A percentile compares a stretch with the other conserved stretches of the same genome.
Evolutionary conservation across 2,797 vertebrate genomes (phyloP).

Genomic region (Trichosurus vulpecula): DNA sequence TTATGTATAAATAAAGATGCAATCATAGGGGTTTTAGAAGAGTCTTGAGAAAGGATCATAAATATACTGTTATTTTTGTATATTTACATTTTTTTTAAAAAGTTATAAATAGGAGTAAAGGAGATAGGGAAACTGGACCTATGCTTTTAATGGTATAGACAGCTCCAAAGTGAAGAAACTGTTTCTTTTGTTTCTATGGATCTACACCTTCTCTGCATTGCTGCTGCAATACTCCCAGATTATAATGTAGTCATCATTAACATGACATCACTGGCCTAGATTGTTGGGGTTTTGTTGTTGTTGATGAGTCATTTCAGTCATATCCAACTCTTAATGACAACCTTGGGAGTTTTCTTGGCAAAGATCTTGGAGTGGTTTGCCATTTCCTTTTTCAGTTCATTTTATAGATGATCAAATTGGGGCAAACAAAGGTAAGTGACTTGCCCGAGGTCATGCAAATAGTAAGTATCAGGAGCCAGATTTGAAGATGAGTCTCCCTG

Average conservation of each 20-base stretch:
- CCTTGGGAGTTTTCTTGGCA: not conserved
- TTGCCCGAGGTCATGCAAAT: not conserved
- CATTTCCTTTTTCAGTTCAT: not conserved
- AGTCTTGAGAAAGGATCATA: not conserved
- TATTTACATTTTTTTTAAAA: not conserved
- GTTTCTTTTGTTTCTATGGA: not conserved
- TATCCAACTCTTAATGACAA: not conserved
- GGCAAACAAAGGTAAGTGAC: not conserved
- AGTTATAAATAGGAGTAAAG: not conserved
- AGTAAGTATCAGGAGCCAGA: not conserved
- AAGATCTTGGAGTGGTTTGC: not conserved
- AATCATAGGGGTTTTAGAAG: not conserved
- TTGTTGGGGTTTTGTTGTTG: not conserved
- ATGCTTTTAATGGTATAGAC: not conserved
- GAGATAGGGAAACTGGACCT: not conserved
- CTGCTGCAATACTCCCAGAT: not conserved
- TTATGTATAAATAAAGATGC: not conserved
- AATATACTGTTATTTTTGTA: not conserved
- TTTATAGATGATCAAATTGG: not conserved
- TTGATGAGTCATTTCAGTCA: not conserved
- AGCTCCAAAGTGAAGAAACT: not conserved
- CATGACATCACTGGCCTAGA: not conserved
- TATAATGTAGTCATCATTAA: not conserved
- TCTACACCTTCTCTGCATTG: not conserved
- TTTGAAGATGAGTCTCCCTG: not conserved